phyloP scores from a whole-genome alignment of 2,113 vertebrate genomes.

The Sclerurus mexicanus region DNA sequence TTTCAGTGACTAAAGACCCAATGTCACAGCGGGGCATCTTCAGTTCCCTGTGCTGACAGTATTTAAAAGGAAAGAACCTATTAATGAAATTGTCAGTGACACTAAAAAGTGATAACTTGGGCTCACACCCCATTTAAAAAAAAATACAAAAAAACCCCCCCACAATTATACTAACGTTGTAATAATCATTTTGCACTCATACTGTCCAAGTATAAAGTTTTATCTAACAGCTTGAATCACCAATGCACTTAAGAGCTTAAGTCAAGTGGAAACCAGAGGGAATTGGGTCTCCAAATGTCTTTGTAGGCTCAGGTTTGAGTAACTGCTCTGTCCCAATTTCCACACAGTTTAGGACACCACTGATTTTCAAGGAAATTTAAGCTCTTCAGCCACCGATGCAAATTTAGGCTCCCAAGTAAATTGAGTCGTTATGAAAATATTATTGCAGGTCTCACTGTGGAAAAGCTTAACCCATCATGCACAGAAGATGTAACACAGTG shows the following conservation, averaged over 20 bases:
- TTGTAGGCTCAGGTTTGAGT: slow-evolving; percentile 3
- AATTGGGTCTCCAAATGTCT: background rate
- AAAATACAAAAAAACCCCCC: too few species aligned
- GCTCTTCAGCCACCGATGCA: background rate
- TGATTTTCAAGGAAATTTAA: slow-evolving; percentile 27
- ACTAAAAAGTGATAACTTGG: background rate
- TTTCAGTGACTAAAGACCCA: background rate
- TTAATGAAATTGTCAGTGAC: background rate
- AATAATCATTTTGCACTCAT: background rate
- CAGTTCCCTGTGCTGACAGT: background rate
- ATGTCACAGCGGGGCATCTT: background rate
- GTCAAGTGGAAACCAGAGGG: background rate
- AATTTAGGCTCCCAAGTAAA: slow-evolving; percentile 25
- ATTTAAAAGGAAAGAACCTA: background rate
- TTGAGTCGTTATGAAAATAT: background rate
- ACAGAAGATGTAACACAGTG: background rate
- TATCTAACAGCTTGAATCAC: background rate
- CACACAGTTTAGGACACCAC: background rate
- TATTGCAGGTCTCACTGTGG: background rate
- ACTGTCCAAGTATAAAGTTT: background rate
- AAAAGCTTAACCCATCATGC: background rate
- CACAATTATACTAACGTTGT: background rate
- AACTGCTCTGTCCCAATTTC: background rate
- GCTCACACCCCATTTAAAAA: background rate
- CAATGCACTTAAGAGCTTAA: background rate